Percentiles rank a stretch among this genome's conserved stretches.
Conservation (phyloP, 2,113 vertebrate species). For the Anarhynchus alexandrinus region DNA sequence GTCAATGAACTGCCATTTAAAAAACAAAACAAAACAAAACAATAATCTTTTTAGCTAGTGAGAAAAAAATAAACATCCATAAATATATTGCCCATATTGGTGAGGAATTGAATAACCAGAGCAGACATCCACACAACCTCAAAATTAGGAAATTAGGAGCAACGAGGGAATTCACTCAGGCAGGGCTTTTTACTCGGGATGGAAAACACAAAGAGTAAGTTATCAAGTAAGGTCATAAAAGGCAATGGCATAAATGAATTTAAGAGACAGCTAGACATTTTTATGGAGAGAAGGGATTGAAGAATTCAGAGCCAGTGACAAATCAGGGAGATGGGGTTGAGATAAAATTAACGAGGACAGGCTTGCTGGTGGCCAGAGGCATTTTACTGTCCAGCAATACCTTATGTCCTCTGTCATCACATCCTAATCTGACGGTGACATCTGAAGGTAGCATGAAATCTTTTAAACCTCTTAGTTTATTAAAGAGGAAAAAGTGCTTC, state of each 20-base stretch:
- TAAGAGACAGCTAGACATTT: conserved; percentile 59
- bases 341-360: conserved; percentile 72
- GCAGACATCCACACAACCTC: background rate
- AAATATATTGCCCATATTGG: background rate
- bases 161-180: background rate
- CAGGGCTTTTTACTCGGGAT: background rate
- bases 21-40: background rate
- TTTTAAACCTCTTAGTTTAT: conserved; percentile 21
- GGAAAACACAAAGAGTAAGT: conserved; percentile 52
- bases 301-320: conserved; percentile 62
- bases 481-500: background rate
- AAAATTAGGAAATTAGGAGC: conserved; percentile 13
- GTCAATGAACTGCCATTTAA: background rate
- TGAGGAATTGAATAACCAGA: background rate
- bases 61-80: background rate
- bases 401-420: conserved; percentile 64
- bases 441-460: conserved; percentile 44
- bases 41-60: background rate
- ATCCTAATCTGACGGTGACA: conserved; percentile 41
- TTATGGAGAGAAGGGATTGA: conserved; percentile 55
- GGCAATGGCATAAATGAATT: conserved; percentile 60
- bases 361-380: conserved; percentile 57
- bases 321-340: conserved; percentile 59
- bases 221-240: conserved; percentile 65
- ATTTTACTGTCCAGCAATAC: conserved; percentile 58